These are phyloP conservation scores for Huso huso DNA, from an alignment of 2,797 vertebrate species.

Conservation along the genomic window DNA sequence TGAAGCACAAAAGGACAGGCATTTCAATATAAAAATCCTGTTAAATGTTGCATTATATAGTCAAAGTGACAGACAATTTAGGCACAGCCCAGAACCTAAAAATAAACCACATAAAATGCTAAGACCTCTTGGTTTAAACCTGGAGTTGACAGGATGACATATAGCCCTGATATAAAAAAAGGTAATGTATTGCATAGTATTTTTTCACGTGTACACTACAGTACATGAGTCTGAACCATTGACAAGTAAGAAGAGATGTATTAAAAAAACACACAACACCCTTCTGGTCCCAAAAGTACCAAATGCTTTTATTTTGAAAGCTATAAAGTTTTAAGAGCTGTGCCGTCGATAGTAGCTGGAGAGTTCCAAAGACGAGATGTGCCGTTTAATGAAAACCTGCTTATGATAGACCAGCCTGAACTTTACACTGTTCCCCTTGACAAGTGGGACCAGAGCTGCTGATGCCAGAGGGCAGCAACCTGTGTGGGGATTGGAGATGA, in stretches of 20 bases:
- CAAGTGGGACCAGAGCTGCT: conserved; percentile 34
- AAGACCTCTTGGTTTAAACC: background rate
- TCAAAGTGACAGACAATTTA: background rate
- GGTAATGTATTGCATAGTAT: background rate
- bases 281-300: too few species aligned
- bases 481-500: conserved; percentile 48
- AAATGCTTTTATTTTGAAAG: too few species aligned
- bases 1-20: background rate
- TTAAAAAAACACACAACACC: too few species aligned
- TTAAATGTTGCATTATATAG: background rate
- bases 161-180: background rate
- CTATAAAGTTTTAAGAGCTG: too few species aligned
- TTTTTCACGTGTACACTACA: background rate
- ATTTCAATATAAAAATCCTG: background rate
- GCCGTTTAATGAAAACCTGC: too few species aligned
- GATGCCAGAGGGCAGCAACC: conserved; percentile 40
- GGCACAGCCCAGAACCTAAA: background rate
- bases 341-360: too few species aligned
- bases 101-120: background rate
- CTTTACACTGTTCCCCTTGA: conserved; percentile 44
- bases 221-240: too few species aligned
- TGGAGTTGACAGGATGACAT: background rate
- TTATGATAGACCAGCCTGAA: conserved; percentile 36
- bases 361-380: too few species aligned
- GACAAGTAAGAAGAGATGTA: too few species aligned